A percentile compares a stretch with the other conserved stretches of the same genome.
Conservation (phyloP, 2,888 invertebrate genomes). For the Himalopsyche kuldschensis region DNA sequence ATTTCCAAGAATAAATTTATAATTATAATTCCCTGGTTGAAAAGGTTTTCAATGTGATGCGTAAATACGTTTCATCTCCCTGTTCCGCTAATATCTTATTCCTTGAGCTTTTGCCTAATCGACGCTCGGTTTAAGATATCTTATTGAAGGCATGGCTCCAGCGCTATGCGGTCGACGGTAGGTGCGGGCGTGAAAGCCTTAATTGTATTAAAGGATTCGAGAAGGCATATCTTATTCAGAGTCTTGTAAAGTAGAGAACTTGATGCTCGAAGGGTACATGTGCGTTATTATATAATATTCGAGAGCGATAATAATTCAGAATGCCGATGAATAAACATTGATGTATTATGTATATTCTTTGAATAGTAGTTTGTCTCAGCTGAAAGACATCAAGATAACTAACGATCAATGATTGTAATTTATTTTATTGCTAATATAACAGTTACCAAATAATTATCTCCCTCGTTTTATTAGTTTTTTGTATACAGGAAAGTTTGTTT, state of each 20-base stretch:
- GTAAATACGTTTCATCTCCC: neutral
- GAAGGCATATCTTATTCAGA: constrained; percentile 36
- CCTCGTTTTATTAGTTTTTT: no score
- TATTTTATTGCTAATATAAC: no score
- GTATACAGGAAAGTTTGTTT: no score
- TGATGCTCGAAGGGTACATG: neutral
- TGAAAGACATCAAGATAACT: no score
- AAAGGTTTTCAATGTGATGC: neutral
- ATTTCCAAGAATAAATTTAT: neutral
- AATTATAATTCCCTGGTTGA: neutral
- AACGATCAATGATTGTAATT: no score
- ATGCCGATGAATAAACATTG: neutral
- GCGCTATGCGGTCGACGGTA: constrained; percentile 13
- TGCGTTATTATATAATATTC: neutral
- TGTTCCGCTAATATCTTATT: neutral
- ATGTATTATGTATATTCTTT: no score
- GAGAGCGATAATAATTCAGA: neutral
- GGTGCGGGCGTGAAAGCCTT: constrained; percentile 26
- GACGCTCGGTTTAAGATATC: constrained; percentile 18
- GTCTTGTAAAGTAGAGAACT: constrained; percentile 10
- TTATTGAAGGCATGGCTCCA: neutral
- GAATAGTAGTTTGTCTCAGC: no score
- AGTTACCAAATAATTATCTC: no score
- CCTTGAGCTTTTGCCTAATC: constrained; percentile 13
- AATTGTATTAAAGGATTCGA: constrained; percentile 28